Percentiles rank a stretch among this genome's conserved stretches.
Conservation (phyloP, 2,888 invertebrate species). For the Aspidiotus destructor region DNA sequence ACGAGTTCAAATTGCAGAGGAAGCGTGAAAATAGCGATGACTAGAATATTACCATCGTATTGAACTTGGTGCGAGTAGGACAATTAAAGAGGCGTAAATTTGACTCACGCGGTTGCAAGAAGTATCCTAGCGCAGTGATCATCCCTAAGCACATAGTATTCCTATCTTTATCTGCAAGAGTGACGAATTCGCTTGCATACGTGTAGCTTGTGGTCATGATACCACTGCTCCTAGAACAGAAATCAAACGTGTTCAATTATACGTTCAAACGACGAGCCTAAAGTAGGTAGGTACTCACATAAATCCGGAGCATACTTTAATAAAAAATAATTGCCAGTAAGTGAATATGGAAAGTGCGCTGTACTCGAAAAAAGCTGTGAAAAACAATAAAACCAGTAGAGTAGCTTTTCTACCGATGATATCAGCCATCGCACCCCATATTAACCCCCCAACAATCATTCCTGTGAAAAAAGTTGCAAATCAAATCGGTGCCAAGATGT, state of each 20-base stretch:
- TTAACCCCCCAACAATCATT: constrained; percentile 62
- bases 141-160: constrained; percentile 57
- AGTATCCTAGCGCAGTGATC: constrained; percentile 55
- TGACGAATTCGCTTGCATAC: constrained; percentile 64
- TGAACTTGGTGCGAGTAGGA: neutral
- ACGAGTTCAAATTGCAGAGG: constrained; percentile 44
- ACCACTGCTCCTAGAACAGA: constrained; percentile 50
- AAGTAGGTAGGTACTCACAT: constrained; percentile 51
- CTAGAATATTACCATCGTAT: constrained; percentile 45
- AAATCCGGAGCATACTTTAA: constrained; percentile 64
- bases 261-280: too few relatives aligned
- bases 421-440: constrained; percentile 71
- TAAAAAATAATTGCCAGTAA: constrained; percentile 55
- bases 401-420: constrained; percentile 59
- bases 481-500: neutral
- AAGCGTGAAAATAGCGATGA: constrained; percentile 62
- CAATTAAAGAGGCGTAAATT: neutral
- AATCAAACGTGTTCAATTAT: too few relatives aligned
- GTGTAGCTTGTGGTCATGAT: constrained; percentile 63
- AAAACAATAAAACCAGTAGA: constrained; percentile 55
- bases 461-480: constrained; percentile 44
- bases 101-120: constrained; percentile 44
- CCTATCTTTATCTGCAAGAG: constrained; percentile 52
- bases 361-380: constrained; percentile 54
- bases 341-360: constrained; percentile 57